A percentile compares a stretch with the other conserved stretches of the same genome.
Conservation (phyloP, 2,113 vertebrate species). For the Myotis brandtii region DNA sequence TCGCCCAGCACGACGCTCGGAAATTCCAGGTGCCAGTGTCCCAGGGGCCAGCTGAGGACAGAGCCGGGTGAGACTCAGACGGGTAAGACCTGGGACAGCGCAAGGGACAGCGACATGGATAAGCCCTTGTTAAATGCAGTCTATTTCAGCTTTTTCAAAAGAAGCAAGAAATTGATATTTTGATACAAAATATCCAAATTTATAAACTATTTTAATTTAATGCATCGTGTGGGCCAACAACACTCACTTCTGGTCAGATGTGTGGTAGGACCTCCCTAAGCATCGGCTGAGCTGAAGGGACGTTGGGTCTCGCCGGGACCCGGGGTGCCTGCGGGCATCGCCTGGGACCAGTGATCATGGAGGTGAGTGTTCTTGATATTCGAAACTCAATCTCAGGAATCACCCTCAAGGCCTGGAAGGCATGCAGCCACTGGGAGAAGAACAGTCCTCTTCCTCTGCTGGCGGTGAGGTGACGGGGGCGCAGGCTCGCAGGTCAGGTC, state of each 20-base stretch:
- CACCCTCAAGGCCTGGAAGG: not conserved
- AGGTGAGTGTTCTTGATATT: not conserved
- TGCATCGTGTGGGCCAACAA: not conserved
- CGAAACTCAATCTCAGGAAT: not conserved
- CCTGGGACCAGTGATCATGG: not conserved
- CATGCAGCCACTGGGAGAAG: not conserved
- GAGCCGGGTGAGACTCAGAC: not conserved
- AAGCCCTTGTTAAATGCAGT: not conserved
- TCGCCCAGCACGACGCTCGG: no score
- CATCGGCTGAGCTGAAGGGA: not conserved
- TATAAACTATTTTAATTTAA: not conserved
- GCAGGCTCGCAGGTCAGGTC: not conserved
- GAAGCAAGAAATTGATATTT: not conserved
- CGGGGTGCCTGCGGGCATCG: no score
- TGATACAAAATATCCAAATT: not conserved
- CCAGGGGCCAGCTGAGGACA: no score
- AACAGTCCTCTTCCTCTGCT: not conserved
- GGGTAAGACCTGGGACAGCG: rapidly evolving
- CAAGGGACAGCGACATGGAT: rapidly evolving
- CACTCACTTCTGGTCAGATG: not conserved
- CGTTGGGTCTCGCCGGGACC: not conserved
- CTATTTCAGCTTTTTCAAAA: not conserved
- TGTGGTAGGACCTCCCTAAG: not conserved
- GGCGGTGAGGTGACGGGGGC: rapidly evolving
- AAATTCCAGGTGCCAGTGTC: no score